Base-by-base conservation (phyloP, 1,140 invertebrate genomes). In the Myzus persicae region DNA sequence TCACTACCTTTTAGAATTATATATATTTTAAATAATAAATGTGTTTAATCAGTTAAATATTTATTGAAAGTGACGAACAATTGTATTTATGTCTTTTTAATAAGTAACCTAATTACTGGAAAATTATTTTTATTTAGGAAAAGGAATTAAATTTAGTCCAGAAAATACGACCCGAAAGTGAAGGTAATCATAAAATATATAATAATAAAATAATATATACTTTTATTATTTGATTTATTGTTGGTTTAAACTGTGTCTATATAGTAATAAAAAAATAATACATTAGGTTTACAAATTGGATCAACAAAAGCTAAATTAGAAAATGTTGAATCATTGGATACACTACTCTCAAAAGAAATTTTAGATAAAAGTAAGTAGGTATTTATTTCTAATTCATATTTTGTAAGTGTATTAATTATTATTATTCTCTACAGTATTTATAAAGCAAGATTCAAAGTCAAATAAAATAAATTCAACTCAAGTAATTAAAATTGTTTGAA, bases 291-390 rank as follows among this genome's bases (percentile, higher is more conserved):
- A 51, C 94, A 94, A 92, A 84, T 95, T 54, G 94, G 94, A 94
- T 94, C 95, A 95, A 94, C 94, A 94, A 93, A 94, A 95, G 59
- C 94, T 94, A 93, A 95, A 94, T 93, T 94, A 94, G 20, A 95
- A 96, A 38, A 95, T 95, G 90, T 93, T n/a, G 81, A 51, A 51
- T 93, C 91, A 38, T 85, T 93, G 20, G 81, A 93, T 54, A 85
- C n/a, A 31, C 18, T 93, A 54, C 18, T 93, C 5, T 40, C 91
- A 93, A 82, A 84, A 93, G 91, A 93, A 85, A 84, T 93, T 51
- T 48, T 93, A 48, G 46, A 93, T 51, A 93, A 93, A 93, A 93
- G 91, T 85, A 31, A 85, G 81, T 85, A 81, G 26, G 38, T 14
- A 24, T 85, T 85, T 46, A 36, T 44, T 44, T 91, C 31, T 24